Conservation (phyloP, 1,140 invertebrate species). For the Drosophila pruinosa region DNA sequence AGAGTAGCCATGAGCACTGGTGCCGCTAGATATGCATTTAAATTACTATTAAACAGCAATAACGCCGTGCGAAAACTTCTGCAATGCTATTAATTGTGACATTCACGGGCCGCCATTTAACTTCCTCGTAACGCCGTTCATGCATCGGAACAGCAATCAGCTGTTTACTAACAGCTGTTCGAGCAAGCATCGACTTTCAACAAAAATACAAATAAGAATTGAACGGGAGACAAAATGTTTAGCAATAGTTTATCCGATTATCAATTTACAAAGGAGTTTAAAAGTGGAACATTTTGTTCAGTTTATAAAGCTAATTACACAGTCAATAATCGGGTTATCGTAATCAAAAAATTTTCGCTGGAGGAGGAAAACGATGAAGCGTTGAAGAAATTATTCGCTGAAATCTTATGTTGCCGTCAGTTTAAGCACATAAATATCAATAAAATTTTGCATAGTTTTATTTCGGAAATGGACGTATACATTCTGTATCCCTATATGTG, state of each 20-base stretch:
- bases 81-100: not conserved
- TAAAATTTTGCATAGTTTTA: conserved; percentile 89
- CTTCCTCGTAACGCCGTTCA: conserved; percentile 4
- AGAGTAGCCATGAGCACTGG: conserved; percentile 80
- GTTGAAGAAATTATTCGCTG: conserved; percentile 88
- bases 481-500: conserved; percentile 91
- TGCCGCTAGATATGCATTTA: conserved; percentile 3
- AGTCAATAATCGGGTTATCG: conserved; percentile 87
- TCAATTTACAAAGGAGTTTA: conserved; percentile 86
- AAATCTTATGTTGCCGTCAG: conserved; percentile 89
- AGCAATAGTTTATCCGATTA: conserved; percentile 83
- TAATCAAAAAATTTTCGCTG: conserved; percentile 90
- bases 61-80: conserved; percentile 13
- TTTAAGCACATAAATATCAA: conserved; percentile 92
- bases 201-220: not conserved
- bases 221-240: conserved; percentile 57
- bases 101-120: conserved; percentile 5
- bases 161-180: not conserved
- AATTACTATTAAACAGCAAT: conserved; percentile 15
- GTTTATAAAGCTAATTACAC: conserved; percentile 87
- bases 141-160: not conserved
- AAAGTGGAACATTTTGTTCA: conserved; percentile 85
- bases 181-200: not conserved
- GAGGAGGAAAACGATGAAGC: conserved; percentile 87
- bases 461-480: conserved; percentile 89